Evolutionary conservation across 2,888 invertebrate species (phyloP).

Genomic region (Caenorhabditis japonica): DNA sequence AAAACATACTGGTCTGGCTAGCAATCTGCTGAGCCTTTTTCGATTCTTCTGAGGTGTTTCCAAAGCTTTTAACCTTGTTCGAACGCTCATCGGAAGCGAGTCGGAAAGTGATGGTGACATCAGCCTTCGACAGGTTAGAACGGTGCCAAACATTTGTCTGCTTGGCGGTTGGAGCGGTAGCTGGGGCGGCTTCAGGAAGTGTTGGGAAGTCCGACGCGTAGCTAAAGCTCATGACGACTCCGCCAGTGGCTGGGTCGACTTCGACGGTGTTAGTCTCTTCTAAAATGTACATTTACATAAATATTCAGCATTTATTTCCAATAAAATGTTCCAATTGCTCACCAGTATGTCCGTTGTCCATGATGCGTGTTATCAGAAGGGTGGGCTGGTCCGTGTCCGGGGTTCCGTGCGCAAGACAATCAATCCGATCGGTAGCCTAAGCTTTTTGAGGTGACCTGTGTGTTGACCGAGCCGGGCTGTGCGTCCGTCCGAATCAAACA

Average conservation of each 20-base stretch:
- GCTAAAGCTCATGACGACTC: slow-evolving; percentile 24
- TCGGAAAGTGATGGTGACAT: slow-evolving; percentile 48
- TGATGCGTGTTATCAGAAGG: slow-evolving; percentile 56
- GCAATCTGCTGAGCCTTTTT: slow-evolving; percentile 71
- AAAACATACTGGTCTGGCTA: slow-evolving; percentile 52
- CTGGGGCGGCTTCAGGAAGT: slow-evolving; percentile 65
- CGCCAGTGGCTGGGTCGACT: slow-evolving; percentile 41
- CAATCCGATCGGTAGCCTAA: slow-evolving; percentile 27
- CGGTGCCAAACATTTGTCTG: slow-evolving; percentile 54
- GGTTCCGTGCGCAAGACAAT: slow-evolving; percentile 47
- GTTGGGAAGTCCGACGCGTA: slow-evolving; percentile 70
- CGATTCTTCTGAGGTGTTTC: slow-evolving; percentile 70
- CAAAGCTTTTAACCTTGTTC: slow-evolving; percentile 64
- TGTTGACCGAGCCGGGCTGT: slow-evolving; percentile 50
- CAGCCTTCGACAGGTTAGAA: slow-evolving; percentile 52
- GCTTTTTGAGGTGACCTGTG: slow-evolving; percentile 38
- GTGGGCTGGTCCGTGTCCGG: slow-evolving; percentile 61
- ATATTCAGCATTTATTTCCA: background rate
- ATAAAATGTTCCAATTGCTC: background rate
- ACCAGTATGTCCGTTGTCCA: slow-evolving; percentile 65
- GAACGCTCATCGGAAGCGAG: slow-evolving; percentile 72
- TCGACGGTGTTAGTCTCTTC: slow-evolving; percentile 46
- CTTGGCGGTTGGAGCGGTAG: slow-evolving; percentile 35
- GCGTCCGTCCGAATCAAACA: slow-evolving; percentile 51
- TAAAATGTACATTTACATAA: slow-evolving; percentile 9